Evolutionary conservation across 2,797 vertebrate genomes (phyloP).

Genomic region (Netta rufina): DNA sequence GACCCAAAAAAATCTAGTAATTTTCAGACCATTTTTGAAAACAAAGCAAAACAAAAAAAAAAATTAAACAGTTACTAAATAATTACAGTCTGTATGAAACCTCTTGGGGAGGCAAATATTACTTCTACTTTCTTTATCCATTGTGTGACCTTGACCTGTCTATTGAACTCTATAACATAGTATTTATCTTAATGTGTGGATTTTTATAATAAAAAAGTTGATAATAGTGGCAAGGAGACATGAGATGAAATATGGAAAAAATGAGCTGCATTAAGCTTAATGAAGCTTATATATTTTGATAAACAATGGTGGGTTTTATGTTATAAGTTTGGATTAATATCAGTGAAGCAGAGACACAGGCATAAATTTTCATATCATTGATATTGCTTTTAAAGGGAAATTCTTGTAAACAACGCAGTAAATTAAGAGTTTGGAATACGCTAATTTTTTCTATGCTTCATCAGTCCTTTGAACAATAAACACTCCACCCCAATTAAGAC

Average conservation of each 20-base stretch:
- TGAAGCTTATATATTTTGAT: background rate
- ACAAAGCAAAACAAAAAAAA: background rate
- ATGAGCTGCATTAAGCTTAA: background rate
- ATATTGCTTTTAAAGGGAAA: background rate
- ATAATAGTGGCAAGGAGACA: background rate
- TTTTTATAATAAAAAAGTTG: background rate
- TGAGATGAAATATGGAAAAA: background rate
- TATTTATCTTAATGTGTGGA: background rate
- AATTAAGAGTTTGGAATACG: background rate
- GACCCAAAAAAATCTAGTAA: background rate
- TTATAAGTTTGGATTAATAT: background rate
- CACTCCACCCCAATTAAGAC: background rate
- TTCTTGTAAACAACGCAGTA: background rate
- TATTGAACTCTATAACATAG: background rate
- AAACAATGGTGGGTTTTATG: background rate
- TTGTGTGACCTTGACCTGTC: background rate
- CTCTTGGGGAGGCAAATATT: background rate
- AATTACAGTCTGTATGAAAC: background rate
- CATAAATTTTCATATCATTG: slow-evolving; percentile 3
- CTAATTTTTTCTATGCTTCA: background rate
- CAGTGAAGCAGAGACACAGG: background rate
- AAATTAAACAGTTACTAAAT: background rate
- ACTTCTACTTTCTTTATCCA: background rate
- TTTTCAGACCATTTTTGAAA: background rate
- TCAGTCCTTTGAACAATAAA: background rate